Evolutionary conservation across 2,113 vertebrate species (phyloP).

Genomic region (Lepus europaeus): DNA sequence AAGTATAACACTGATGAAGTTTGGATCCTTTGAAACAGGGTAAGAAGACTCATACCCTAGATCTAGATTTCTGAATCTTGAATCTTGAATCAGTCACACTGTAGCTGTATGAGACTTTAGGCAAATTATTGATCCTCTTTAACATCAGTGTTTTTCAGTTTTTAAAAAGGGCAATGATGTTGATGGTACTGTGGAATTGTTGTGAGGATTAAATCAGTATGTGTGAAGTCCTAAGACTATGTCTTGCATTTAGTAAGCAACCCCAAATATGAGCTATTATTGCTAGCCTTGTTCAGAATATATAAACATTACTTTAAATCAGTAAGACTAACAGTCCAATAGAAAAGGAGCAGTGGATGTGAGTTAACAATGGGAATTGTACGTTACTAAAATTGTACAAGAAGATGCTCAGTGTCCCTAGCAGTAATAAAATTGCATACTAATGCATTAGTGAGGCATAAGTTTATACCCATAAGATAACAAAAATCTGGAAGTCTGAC

Average conservation of each 20-base stretch:
- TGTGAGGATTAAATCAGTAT: constrained; percentile 20
- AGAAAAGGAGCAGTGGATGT: not conserved
- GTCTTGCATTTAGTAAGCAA: not conserved
- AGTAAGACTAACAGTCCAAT: not conserved
- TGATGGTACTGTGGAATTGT: not conserved
- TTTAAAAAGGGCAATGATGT: not conserved
- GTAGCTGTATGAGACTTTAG: not conserved
- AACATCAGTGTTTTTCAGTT: not conserved
- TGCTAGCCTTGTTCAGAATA: not conserved
- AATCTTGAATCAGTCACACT: not conserved
- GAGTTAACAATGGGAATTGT: constrained; percentile 4
- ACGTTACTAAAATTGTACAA: not conserved
- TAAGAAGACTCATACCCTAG: not conserved
- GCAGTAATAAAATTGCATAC: constrained; percentile 33
- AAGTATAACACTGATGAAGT: constrained; percentile 1
- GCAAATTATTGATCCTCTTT: constrained; percentile 20
- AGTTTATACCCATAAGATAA: not conserved
- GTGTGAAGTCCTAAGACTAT: not conserved
- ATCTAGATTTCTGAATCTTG: not conserved
- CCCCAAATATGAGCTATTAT: not conserved
- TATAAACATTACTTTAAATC: constrained; percentile 13
- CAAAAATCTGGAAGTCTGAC: not conserved
- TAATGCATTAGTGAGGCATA: not conserved
- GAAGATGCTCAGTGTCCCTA: not conserved
- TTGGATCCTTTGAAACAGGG: constrained; percentile 21